Evolutionary conservation across 2,888 invertebrate species (phyloP), one percentile per base, ranked within the genome.

Genomic region (Parnassius smintheus): DNA sequence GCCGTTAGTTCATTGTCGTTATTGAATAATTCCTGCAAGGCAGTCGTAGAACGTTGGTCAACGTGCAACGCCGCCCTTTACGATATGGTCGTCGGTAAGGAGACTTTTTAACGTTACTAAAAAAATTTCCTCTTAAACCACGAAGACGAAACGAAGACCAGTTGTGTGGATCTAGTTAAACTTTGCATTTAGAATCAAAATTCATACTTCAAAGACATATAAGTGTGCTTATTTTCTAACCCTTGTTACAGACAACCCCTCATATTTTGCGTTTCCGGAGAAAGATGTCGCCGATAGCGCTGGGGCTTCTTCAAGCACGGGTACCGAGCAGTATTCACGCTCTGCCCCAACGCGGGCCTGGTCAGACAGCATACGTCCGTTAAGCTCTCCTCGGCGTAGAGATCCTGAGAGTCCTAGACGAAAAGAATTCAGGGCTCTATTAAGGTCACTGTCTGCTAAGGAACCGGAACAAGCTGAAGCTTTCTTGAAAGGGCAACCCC

Each of bases 221-320:
- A 9, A 51, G 2, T 41, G 50, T 53, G 42, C 12, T 51, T 45
- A 46, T n/a, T 56, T 54, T 11, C 12, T 25, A 46, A 53, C 12
- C 67, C 73, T 79, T 89, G 82, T 91, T 93, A 72, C 93, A 95
- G 96, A 96, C 88, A 96, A 96, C 85, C 96, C 96, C 54, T 95
- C 95, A 67, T 96, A 96, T 82, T 96, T 96, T 83, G 93, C 95
- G 75, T 85, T 95, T 74, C 92, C 93, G 70, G 91, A 93, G 76
- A 92, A 89, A 70, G 86, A 90, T 82, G 86, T 85, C 61, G 72
- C 85, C 8, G 86, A 88, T 63, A 81, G 76, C 69, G 77, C 77
- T 35, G 83, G 81, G 42, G 68, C 81, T 12, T 65, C 72, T n/a
- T 70, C 83, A 10, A 83, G 53, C 83, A 11, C 49, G 3, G 57